Evolutionary conservation across 2,113 vertebrate species (phyloP), one percentile per base, ranked within the genome.

Genomic region (Empidonax alnorum): DNA sequence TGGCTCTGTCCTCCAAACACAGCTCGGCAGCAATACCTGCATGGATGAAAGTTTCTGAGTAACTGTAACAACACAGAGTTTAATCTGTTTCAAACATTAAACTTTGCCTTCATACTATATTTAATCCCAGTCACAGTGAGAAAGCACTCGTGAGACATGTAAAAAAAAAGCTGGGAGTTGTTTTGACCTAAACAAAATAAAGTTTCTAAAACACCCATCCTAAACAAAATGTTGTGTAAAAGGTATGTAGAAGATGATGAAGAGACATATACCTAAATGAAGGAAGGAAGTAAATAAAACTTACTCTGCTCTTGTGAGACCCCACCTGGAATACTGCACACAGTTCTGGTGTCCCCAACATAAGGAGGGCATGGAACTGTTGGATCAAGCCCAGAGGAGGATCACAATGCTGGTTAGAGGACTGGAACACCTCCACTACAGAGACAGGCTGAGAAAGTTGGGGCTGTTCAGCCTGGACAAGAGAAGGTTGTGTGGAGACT

Each of bases 31-130:
- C 22, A 28, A 16, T 2, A 5, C 18, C 67, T 25, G 13, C 39
- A 35, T 0, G 6, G 28, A 41, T 1, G 0, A 1, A 77, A 28
- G 16, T 4, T 71, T 67, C 10, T 68, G 2, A 84, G 12, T 24
- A 61, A 61, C 42, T 18, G 2, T 8, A 63, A 1, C 7, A 58
- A 47, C 7, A 41, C 0, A 78, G 33, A 20, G 17, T 7, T 87
- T 71, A 14, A 67, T 6, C 24, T n/a, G 8, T 55, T 82, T 62
- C 67, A 37, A 25, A 78, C 6, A 8, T 2, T 23, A 42, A 83
- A 61, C 23, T 85, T 37, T 33, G 35, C 28, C 23, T 66, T 89
- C 35, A 4, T 18, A 55, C 12, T 20, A 4, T 17, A 52, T 50
- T 84, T 56, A 58, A 52, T 17, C 6, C 44, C 15, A 37, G 19